Conservation (phyloP, 2,888 invertebrate genomes). For the Deilephila porcellus region DNA sequence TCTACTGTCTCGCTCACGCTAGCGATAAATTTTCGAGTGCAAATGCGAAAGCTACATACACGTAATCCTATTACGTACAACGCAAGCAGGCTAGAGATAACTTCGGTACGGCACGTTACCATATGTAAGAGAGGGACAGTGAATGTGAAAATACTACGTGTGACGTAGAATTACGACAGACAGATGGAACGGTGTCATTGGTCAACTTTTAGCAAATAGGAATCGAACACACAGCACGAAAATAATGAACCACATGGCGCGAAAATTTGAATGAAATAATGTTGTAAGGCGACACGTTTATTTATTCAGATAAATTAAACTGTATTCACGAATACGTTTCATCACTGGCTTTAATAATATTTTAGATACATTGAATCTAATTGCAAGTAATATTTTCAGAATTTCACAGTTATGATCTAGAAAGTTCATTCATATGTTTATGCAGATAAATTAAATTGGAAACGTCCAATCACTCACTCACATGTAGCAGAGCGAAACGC, state of each 20-base stretch:
- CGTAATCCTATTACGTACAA: conserved; percentile 57
- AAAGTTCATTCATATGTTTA: conserved; percentile 43
- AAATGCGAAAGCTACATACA: conserved; percentile 60
- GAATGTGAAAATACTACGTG: conserved; percentile 53
- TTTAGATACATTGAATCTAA: too few species aligned
- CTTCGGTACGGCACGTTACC: conserved; percentile 36
- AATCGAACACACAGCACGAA: conserved; percentile 73
- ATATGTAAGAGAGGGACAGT: conserved; percentile 56
- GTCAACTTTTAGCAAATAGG: conserved; percentile 76
- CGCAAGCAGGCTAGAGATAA: conserved; percentile 63
- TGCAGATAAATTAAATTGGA: conserved; percentile 36
- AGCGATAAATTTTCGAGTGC: conserved; percentile 36
- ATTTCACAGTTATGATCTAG: conserved; percentile 27
- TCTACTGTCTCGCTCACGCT: conserved; percentile 55
- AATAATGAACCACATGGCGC: conserved; percentile 53
- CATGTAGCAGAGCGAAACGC: conserved; percentile 69
- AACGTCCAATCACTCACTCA: conserved; percentile 66
- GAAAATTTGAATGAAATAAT: conserved; percentile 52
- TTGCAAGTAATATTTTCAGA: background rate
- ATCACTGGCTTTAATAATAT: background rate
- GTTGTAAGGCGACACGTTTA: background rate
- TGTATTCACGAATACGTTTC: background rate
- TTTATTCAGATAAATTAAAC: background rate
- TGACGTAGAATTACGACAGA: conserved; percentile 79
- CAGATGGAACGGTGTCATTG: conserved; percentile 89